These are phyloP conservation scores for Chesias legatella DNA, from an alignment of 2,888 invertebrate species.

Conservation along the genomic window DNA sequence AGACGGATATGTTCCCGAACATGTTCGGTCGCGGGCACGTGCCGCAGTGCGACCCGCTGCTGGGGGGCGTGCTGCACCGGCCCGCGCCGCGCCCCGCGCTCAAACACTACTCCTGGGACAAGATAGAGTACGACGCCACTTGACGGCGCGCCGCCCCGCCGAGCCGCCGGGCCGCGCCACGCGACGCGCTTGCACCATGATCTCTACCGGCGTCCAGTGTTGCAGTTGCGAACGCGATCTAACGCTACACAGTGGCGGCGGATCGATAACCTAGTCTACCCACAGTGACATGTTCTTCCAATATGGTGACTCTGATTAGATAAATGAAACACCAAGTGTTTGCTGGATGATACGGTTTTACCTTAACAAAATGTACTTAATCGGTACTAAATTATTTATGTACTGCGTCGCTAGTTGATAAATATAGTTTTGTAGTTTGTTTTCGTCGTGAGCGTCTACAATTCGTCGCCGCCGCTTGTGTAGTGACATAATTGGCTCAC, in stretches of 20 bases:
- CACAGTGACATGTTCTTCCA: slow-evolving; percentile 62
- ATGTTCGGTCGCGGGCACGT: slow-evolving; percentile 70
- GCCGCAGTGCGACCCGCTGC: slow-evolving; percentile 85
- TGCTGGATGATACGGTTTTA: slow-evolving; percentile 47
- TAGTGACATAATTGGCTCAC: slow-evolving; percentile 60
- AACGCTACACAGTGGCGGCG: slow-evolving; percentile 47
- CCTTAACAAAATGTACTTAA: slow-evolving; percentile 62
- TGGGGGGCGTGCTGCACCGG: slow-evolving; percentile 83
- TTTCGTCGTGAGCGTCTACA: slow-evolving; percentile 54
- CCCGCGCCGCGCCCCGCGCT: slow-evolving; percentile 83
- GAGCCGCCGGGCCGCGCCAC: slow-evolving; percentile 8
- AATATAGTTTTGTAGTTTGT: slow-evolving; percentile 48
- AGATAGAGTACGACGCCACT: slow-evolving; percentile 86
- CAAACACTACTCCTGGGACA: slow-evolving; percentile 87
- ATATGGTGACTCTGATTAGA: slow-evolving; percentile 47
- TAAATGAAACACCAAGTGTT: slow-evolving; percentile 67
- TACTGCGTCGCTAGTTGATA: slow-evolving; percentile 68
- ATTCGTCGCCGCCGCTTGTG: slow-evolving; percentile 46
- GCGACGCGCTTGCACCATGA: slow-evolving; percentile 35
- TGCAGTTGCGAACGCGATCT: slow-evolving; percentile 22
- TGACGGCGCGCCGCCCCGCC: slow-evolving; percentile 49
- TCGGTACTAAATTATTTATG: slow-evolving; percentile 44
- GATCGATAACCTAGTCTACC: slow-evolving; percentile 55
- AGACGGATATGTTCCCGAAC: slow-evolving; percentile 68
- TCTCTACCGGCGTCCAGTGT: slow-evolving; percentile 33